Evolutionary conservation across 2,113 vertebrate genomes (phyloP).

Genomic region (Scophthalmus maximus): DNA sequence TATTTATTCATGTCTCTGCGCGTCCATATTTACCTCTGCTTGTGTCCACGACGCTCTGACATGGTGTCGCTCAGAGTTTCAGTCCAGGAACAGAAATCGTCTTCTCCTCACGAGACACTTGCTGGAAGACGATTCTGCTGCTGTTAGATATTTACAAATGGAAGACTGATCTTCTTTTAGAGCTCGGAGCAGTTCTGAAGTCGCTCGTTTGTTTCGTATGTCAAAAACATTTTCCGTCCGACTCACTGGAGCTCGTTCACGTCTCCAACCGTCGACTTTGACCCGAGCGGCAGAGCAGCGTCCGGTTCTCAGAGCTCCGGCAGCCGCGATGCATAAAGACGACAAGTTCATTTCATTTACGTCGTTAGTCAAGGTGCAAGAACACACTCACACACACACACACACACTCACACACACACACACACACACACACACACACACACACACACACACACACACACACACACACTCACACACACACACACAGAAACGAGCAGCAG

Average conservation of each 20-base stretch:
- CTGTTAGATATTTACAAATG: too few species aligned
- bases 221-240: not conserved
- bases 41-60: not conserved
- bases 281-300: not conserved
- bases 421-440: constrained; percentile 6
- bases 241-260: not conserved
- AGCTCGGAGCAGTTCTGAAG: not conserved
- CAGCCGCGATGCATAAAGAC: constrained; percentile 9
- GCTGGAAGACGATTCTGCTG: too few species aligned
- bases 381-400: constrained; percentile 8
- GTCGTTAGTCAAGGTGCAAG: constrained; percentile 43
- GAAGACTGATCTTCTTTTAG: too few species aligned
- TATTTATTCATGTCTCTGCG: constrained; percentile 38
- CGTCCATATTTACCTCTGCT: constrained; percentile 10
- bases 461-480: constrained; percentile 14
- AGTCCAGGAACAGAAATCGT: too few species aligned
- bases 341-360: constrained; percentile 23
- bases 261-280: not conserved
- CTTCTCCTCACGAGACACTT: too few species aligned
- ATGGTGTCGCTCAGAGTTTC: too few species aligned
- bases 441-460: constrained; percentile 3
- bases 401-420: constrained; percentile 8
- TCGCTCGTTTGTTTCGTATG: constrained; percentile 9
- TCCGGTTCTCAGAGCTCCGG: not conserved
- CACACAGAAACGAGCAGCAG: constrained; percentile 1